These are phyloP conservation scores for Eulemur rufifrons DNA, from an alignment of 2,113 vertebrate species.

Conservation along the genomic window DNA sequence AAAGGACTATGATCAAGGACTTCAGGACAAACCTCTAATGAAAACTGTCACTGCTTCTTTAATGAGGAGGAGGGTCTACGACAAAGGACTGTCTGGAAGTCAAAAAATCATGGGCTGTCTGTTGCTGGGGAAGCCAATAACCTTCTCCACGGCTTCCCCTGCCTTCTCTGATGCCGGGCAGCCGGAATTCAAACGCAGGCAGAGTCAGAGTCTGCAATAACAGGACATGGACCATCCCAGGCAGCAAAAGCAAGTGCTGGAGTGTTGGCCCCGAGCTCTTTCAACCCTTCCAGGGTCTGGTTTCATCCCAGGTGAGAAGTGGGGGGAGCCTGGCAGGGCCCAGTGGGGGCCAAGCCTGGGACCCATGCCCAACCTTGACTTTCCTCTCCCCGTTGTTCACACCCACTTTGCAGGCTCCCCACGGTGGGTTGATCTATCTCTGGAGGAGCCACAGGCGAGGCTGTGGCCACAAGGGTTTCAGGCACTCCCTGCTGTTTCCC, in stretches of 20 bases:
- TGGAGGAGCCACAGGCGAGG: background rate
- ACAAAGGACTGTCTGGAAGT: background rate
- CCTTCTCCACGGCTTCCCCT: background rate
- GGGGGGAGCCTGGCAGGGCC: background rate
- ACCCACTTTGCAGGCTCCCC: background rate
- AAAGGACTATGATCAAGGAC: background rate
- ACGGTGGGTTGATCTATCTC: background rate
- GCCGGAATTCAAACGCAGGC: accelerated
- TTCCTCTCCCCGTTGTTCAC: too few species aligned
- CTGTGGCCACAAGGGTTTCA: background rate
- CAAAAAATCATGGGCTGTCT: background rate
- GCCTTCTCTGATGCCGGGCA: accelerated
- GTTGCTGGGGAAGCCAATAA: accelerated
- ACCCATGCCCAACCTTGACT: background rate
- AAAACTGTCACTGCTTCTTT: background rate
- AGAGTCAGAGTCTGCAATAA: too few species aligned
- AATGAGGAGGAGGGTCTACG: background rate
- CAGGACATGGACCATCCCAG: accelerated
- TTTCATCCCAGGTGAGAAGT: background rate
- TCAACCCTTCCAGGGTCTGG: too few species aligned
- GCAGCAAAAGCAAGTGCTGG: background rate
- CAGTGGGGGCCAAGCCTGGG: background rate
- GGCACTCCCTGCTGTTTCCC: too few species aligned
- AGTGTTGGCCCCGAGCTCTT: too few species aligned
- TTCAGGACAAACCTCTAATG: background rate